A percentile compares a stretch with the other conserved stretches of the same genome.
Conservation (phyloP, 2,113 vertebrate genomes). For the Merops nubicus region DNA sequence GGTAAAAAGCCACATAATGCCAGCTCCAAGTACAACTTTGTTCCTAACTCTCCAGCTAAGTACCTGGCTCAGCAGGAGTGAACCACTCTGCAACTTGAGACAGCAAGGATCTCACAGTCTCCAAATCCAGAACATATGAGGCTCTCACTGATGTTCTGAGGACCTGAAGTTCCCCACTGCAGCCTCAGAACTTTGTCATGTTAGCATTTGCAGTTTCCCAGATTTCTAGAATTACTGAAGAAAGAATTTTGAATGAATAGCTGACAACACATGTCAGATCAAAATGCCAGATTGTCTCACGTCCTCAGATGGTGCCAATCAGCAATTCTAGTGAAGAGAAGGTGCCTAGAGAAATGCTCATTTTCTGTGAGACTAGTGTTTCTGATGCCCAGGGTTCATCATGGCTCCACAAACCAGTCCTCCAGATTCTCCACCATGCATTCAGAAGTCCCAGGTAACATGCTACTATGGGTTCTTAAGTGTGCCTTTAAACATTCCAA, state of each 20-base stretch:
- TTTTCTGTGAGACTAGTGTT: neutral
- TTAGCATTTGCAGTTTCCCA: neutral
- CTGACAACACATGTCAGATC: neutral
- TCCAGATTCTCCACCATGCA: neutral
- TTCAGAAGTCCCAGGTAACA: neutral
- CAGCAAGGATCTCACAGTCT: neutral
- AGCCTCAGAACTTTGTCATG: neutral
- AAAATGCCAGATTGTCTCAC: neutral
- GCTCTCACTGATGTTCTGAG: neutral
- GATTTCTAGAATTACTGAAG: neutral
- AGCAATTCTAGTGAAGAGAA: neutral
- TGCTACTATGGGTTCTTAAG: neutral
- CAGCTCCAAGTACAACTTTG: neutral
- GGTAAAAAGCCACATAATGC: neutral
- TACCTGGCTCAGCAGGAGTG: neutral
- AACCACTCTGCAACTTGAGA: neutral
- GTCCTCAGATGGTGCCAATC: neutral
- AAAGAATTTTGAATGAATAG: neutral
- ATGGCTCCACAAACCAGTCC: neutral
- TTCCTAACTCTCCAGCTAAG: neutral
- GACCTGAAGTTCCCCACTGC: neutral
- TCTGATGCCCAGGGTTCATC: neutral
- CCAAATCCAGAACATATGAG: neutral
- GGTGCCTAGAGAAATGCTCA: neutral
- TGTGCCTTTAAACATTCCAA: neutral